Evolutionary conservation across 2,888 invertebrate genomes (phyloP), one percentile per base, ranked within the genome.

Genomic region (Seladonia tumulorum): DNA sequence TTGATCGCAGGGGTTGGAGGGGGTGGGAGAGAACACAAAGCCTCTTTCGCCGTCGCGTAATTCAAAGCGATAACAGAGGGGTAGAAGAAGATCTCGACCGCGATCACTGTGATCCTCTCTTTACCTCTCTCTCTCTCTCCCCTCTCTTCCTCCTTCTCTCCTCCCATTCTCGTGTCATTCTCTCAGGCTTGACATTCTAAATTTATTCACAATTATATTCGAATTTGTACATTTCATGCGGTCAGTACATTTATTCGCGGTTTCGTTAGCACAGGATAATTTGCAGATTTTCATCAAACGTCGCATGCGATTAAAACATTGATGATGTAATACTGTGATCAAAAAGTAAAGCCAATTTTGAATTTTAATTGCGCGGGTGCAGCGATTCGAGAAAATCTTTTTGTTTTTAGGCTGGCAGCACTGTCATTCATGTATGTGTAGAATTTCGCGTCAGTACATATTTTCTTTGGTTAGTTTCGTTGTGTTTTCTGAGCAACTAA

Each of bases 81-180:
- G 16, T n/a, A 25, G 63, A 45, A 29, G 49, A 79, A 47, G 42
- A 78, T 84, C 74, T 70, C 29, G 16, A 83, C 22, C 49, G 42
- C 63, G 78, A 83, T 5, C 39, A 83, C n/a, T 49, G 42, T 49
- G 74, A 83, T 3, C 47, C 45, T n/a, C 53, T 25, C 29, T 63
- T 10, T 10, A 1, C 16, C 29, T 29, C 22, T 22, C 5, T 53
- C 53, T 14, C 14, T 49, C 14, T 12, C 1, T 8, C 42, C 7
- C 42, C 42, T 12, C 53, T 53, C 53, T 0, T 7, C 22, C 53
- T 53, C 7, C 22, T 18, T 49, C 14, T 49, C 49, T 25, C 60
- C 25, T 12, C 60, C 14, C 60, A 5, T 5, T n/a, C 2, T 10
- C 10, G 22, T 10, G 53, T n/a, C 10, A 53, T 8, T 53, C 10